Percentiles rank a stretch among this genome's conserved stretches.
Evolutionary conservation across 2,797 vertebrate species (phyloP).

Genomic region (Eospalax fontanierii): DNA sequence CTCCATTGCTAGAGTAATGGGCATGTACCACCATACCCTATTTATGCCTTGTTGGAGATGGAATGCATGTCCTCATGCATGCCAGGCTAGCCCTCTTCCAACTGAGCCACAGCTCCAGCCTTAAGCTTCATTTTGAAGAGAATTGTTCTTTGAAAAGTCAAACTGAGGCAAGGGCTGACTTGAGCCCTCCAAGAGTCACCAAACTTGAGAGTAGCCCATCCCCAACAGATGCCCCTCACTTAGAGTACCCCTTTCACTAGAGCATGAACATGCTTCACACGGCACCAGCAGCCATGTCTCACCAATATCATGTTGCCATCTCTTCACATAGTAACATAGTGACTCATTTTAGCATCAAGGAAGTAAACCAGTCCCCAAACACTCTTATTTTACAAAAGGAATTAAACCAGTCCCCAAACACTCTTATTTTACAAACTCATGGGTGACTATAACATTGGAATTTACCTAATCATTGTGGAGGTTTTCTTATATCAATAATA

Average conservation of each 20-base stretch:
- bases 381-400: not conserved
- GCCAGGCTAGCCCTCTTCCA: not conserved
- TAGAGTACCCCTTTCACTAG: not conserved
- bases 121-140: not conserved
- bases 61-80: not conserved
- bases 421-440: conserved; percentile 13
- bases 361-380: not conserved
- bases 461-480: not conserved
- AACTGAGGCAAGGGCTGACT: not conserved
- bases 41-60: not conserved
- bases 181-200: not conserved
- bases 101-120: too few relatives aligned
- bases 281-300: not conserved
- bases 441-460: not conserved
- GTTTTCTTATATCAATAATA: conserved; percentile 7
- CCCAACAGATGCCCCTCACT: not conserved
- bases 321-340: not conserved
- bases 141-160: not conserved
- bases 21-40: not conserved
- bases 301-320: fast-evolving
- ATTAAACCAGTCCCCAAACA: not conserved
- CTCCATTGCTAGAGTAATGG: not conserved
- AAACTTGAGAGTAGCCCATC: not conserved
- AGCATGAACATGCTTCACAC: not conserved
- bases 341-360: not conserved